phyloP scores from a whole-genome alignment of 2,113 vertebrate genomes.

The Oenanthe oenanthe region DNA sequence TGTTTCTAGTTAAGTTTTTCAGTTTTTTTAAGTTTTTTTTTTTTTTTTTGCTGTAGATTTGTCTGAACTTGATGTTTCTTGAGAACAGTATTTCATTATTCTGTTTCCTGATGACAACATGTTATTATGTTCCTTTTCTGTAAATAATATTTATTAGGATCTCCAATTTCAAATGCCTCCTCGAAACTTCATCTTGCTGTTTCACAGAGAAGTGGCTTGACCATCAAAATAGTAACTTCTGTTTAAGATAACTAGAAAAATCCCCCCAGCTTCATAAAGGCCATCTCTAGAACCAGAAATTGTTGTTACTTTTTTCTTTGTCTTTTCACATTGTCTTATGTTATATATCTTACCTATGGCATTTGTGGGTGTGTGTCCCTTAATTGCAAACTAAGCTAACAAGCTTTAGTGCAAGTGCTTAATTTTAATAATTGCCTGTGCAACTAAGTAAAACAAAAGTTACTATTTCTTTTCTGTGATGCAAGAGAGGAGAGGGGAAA shows the following conservation, averaged over 20 bases:
- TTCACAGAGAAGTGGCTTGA: background rate
- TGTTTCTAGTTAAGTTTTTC: background rate
- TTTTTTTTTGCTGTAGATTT: background rate
- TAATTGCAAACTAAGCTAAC: background rate
- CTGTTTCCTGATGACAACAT: slow-evolving; percentile 1
- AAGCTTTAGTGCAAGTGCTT: background rate
- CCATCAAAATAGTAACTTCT: background rate
- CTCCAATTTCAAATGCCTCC: slow-evolving; percentile 30
- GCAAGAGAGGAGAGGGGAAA: background rate
- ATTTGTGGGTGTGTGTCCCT: background rate
- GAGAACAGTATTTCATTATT: slow-evolving; percentile 11
- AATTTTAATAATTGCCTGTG: background rate
- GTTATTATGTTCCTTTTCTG: slow-evolving; percentile 13
- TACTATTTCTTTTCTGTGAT: background rate
- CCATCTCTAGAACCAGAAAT: background rate
- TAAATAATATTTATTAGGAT: slow-evolving; percentile 33
- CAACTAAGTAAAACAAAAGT: background rate
- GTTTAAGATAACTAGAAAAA: background rate
- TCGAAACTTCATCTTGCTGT: background rate
- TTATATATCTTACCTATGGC: background rate
- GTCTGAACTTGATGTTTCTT: slow-evolving; percentile 34
- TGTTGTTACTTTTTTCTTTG: background rate
- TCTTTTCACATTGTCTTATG: background rate
- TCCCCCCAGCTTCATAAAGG: background rate
- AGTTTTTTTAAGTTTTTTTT: too few species aligned